phyloP scores from a whole-genome alignment of 64 coral and sea anemone species.

The Montipora foliosa region DNA sequence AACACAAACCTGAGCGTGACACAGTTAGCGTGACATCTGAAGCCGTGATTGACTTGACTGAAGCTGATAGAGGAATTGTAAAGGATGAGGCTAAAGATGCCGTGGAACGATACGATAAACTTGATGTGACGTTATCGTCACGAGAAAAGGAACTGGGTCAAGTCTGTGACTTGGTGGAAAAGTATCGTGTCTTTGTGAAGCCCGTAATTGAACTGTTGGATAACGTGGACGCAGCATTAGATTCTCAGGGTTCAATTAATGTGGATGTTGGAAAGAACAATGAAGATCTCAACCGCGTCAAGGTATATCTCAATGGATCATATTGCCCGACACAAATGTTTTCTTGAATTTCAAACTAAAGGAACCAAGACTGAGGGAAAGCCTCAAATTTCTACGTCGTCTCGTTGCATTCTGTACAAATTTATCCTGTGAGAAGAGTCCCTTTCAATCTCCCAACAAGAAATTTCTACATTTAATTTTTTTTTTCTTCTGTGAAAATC shows the following conservation, averaged over 20 bases:
- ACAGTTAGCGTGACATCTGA: conserved; percentile 65
- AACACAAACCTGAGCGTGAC: conserved; percentile 73
- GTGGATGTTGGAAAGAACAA: conserved; percentile 94
- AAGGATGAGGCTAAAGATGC: conserved; percentile 67
- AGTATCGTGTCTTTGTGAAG: conserved; percentile 59
- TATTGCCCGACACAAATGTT: not conserved
- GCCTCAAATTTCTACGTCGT: too few species aligned
- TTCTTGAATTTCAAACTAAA: not conserved
- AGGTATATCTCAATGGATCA: conserved; percentile 51
- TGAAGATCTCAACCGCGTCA: conserved; percentile 77
- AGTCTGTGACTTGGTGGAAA: conserved; percentile 37
- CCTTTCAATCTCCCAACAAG: too few species aligned
- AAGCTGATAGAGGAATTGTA: conserved; percentile 75
- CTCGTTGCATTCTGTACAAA: too few species aligned
- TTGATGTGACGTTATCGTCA: conserved; percentile 53
- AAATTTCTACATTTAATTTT: too few species aligned
- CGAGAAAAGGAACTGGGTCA: conserved; percentile 70
- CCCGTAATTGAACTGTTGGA: conserved; percentile 68
- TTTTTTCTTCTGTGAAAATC: too few species aligned
- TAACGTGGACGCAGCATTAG: conserved; percentile 63
- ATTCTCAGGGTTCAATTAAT: conserved; percentile 59
- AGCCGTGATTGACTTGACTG: conserved; percentile 58
- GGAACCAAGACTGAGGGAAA: too few species aligned
- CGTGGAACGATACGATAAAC: conserved; percentile 83
- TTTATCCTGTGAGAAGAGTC: too few species aligned